These are phyloP conservation scores for Palaemon carinicauda DNA, from an alignment of 1,140 invertebrate genomes.

Conservation along the genomic window DNA sequence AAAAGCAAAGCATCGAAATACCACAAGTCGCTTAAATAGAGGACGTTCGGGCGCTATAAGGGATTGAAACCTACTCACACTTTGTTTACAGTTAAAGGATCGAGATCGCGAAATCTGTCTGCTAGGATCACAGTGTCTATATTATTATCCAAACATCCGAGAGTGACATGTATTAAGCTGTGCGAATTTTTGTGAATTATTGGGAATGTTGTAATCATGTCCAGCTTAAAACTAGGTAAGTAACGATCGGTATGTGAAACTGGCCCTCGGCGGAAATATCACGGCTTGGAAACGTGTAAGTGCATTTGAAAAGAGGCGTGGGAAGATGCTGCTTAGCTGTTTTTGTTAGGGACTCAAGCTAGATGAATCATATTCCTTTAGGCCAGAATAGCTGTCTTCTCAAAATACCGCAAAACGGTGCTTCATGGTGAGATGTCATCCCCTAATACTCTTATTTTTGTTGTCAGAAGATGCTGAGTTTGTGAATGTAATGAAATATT, in stretches of 20 bases:
- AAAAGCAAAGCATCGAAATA: neutral
- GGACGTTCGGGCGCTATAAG: neutral
- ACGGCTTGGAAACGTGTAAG: neutral
- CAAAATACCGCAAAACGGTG: too few species aligned
- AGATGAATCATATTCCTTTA: neutral
- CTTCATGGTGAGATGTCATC: too few species aligned
- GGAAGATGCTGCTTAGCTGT: neutral
- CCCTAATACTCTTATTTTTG: too few species aligned
- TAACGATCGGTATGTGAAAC: neutral
- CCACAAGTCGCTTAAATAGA: neutral
- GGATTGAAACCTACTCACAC: neutral
- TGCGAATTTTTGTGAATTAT: conserved; percentile 38
- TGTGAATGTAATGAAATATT: too few species aligned
- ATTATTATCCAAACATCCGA: conserved; percentile 45
- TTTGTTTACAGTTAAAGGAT: neutral
- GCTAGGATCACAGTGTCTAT: conserved; percentile 19
- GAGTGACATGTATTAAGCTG: conserved; percentile 29
- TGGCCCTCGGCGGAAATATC: neutral
- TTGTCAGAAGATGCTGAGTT: too few species aligned
- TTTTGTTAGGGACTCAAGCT: neutral
- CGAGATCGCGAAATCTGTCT: conserved; percentile 6
- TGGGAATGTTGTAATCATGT: conserved; percentile 53
- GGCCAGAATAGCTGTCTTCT: too few species aligned
- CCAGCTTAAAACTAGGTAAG: conserved; percentile 54
- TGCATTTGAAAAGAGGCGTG: neutral